Evolutionary conservation across 2,797 vertebrate genomes (phyloP).

Genomic region (Rhinoraja longicauda): DNA sequence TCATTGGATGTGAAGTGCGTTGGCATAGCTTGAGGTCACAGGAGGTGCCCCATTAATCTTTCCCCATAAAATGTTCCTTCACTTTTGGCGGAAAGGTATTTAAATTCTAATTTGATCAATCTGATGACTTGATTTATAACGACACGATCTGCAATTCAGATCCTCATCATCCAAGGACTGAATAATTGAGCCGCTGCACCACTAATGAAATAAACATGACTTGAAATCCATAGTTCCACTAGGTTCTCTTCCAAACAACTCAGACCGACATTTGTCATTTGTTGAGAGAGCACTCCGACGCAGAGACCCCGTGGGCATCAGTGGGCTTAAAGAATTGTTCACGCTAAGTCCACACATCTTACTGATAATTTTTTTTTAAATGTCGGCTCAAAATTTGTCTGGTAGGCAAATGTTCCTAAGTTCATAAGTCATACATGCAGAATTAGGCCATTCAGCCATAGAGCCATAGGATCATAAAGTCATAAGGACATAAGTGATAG

Average conservation of each 20-base stretch:
- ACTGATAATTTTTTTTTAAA: too few relatives aligned
- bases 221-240: neutral
- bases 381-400: too few relatives aligned
- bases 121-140: neutral
- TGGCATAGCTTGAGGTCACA: neutral
- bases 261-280: too few relatives aligned
- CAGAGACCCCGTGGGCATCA: too few relatives aligned
- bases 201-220: slow-evolving; percentile 11
- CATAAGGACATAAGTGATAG: too few relatives aligned
- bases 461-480: too few relatives aligned
- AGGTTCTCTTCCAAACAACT: neutral
- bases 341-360: too few relatives aligned
- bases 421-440: too few relatives aligned
- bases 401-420: too few relatives aligned
- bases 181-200: slow-evolving; percentile 12
- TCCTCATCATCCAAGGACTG: neutral
- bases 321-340: too few relatives aligned
- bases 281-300: too few relatives aligned
- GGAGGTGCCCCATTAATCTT: neutral
- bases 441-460: too few relatives aligned
- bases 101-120: slow-evolving; percentile 27
- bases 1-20: neutral
- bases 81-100: neutral
- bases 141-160: slow-evolving; percentile 14
- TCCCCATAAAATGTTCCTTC: neutral